Conservation (phyloP, 2,888 invertebrate genomes). For the Zootermopsis nevadensis region DNA sequence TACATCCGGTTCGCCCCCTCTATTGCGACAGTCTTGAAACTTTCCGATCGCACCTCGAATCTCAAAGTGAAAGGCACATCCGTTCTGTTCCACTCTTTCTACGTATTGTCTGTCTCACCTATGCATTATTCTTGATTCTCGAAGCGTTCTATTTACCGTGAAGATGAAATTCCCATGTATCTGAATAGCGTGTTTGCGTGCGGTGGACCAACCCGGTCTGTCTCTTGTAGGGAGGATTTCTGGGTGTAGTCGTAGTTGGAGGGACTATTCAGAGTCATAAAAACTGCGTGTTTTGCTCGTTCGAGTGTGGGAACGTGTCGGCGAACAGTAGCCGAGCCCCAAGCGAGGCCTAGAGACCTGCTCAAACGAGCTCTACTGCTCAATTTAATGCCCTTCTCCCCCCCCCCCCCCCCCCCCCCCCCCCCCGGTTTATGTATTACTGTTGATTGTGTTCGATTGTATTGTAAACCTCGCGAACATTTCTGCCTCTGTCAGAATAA, state of each 20-base stretch:
- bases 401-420: not conserved
- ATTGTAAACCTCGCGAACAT: too few relatives aligned
- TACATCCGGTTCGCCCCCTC: too few relatives aligned
- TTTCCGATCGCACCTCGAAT: too few relatives aligned
- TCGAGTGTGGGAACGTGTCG: conserved; percentile 1
- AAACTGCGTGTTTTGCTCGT: conserved; percentile 16
- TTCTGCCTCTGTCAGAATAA: too few relatives aligned
- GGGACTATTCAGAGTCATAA: not conserved
- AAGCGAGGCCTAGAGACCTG: not conserved
- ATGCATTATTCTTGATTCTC: too few relatives aligned
- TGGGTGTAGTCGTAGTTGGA: not conserved
- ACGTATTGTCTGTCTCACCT: too few relatives aligned
- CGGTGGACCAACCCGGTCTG: not conserved
- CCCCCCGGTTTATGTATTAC: too few relatives aligned
- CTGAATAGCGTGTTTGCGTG: conserved; percentile 6
- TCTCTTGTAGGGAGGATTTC: not conserved
- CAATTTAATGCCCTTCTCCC: not conserved
- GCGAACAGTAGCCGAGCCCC: not conserved
- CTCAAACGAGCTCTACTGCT: not conserved
- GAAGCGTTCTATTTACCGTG: not conserved
- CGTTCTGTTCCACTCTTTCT: too few relatives aligned
- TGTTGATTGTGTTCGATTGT: not conserved
- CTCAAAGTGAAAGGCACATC: too few relatives aligned
- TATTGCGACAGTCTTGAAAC: too few relatives aligned
- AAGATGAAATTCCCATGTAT: conserved; percentile 13